phyloP scores from a whole-genome alignment of 1,140 invertebrate genomes.

The Glossosoma conforme region DNA sequence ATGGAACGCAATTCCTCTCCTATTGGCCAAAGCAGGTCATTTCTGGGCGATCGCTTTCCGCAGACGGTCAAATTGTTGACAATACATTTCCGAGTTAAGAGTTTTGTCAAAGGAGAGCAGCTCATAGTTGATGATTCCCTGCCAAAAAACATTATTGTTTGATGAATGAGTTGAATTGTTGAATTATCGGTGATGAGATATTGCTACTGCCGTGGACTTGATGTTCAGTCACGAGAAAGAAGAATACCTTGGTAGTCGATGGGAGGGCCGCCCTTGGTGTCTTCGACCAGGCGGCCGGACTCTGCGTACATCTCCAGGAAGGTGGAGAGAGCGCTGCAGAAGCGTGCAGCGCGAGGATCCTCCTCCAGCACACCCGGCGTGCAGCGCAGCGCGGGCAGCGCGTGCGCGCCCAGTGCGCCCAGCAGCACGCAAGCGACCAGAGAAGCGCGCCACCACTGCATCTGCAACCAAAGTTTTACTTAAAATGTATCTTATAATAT shows the following conservation, averaged over 20 bases:
- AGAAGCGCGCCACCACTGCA: slow-evolving; percentile 26
- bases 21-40: no score
- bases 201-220: no score
- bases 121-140: no score
- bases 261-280: slow-evolving; percentile 34
- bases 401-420: slow-evolving; percentile 23
- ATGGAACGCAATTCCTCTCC: no score
- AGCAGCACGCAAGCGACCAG: slow-evolving; percentile 27
- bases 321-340: slow-evolving; percentile 48
- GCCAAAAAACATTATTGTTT: no score
- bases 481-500: no score
- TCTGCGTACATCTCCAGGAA: slow-evolving; percentile 48
- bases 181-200: no score
- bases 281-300: slow-evolving; percentile 38
- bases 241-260: slow-evolving; percentile 24
- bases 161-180: no score
- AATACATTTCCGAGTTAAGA: no score
- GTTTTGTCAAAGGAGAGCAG: no score
- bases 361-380: slow-evolving; percentile 42
- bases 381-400: slow-evolving; percentile 39
- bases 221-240: not conserved
- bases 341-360: slow-evolving; percentile 44
- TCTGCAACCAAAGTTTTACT: slow-evolving; percentile 27
- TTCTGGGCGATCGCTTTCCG: no score
- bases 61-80: no score